Conservation (phyloP, 2,113 vertebrate genomes). For the Nycticryphes semicollaris region DNA sequence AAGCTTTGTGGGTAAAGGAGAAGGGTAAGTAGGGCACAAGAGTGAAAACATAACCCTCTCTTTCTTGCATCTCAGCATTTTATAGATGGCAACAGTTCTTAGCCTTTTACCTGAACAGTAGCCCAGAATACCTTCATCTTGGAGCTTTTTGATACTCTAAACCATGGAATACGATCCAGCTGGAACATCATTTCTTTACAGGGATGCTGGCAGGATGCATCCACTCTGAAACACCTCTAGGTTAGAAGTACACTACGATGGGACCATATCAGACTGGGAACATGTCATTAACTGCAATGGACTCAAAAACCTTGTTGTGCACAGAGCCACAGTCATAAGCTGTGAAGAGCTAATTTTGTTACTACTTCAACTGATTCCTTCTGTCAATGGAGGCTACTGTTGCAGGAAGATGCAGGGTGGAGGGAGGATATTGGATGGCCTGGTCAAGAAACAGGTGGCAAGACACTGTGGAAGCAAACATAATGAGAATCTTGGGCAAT, state of each 20-base stretch:
- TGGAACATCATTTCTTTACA: not conserved
- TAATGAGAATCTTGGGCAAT: no score
- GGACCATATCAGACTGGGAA: not conserved
- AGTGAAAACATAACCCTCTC: not conserved
- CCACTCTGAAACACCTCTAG: not conserved
- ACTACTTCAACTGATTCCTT: not conserved
- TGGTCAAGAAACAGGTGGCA: not conserved
- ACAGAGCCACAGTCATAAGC: accelerated
- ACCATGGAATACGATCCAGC: not conserved
- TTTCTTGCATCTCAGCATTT: not conserved
- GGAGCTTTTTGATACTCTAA: not conserved
- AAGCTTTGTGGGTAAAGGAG: accelerated
- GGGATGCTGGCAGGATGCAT: not conserved
- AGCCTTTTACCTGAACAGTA: not conserved
- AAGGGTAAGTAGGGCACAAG: not conserved
- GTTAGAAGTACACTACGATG: not conserved
- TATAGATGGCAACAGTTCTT: not conserved
- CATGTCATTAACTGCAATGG: not conserved
- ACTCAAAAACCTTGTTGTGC: not conserved
- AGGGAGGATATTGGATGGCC: not conserved
- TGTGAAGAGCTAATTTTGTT: not conserved
- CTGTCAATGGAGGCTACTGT: not conserved
- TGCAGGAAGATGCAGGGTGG: not conserved
- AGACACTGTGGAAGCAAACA: no score
- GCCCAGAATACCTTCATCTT: not conserved